Evolutionary conservation across 2,113 vertebrate species (phyloP), one percentile per base, ranked within the genome.

Genomic region (Phalacrocorax aristotelis): DNA sequence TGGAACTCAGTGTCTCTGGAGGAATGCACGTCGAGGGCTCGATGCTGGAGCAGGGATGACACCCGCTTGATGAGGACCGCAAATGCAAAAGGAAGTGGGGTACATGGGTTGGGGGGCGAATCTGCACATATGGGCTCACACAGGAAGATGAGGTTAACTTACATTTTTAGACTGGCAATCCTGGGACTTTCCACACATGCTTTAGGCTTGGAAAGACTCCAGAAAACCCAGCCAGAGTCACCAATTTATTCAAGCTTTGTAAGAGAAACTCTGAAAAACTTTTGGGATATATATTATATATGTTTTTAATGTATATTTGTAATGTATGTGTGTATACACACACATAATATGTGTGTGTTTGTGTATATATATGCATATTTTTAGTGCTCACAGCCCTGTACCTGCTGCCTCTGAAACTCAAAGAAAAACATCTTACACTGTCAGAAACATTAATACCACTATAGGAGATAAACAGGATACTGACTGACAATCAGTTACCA

Each of bases 401-500:
- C 11, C 71, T 90, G 34, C 44, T 87, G 80, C 30, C 62, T 86
- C 61, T 87, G 52, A 85, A 93, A 65, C 9, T 6, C 30, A 34
- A 81, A 76, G 42, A 44, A 81, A 81, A 66, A 40, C 4, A 29
- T 60, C 46, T 82, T 61, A 62, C n/a, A 29, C 34, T 76, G n/a
- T 66, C 44, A 89, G 82, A 85, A 90, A 83, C 30, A 42, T 91
- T 74, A 90, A 90, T 58, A 89, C 29, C 40, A 61, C 34, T 62
- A 14, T 0, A 78, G 71, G 46, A 94, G 82, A 91, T 85, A 49
- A 94, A 93, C 9, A 76, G 42, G 34, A 68, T n/a, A 54, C 79
- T 62, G 77, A 70, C 49, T 93, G 94, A 91, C 89, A 93, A 96
- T 90, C 60, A 80, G 70, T 88, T 93, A 82, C 75, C 72, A 89